Conservation (phyloP, 2,113 vertebrate genomes). For the Vidua macroura region DNA sequence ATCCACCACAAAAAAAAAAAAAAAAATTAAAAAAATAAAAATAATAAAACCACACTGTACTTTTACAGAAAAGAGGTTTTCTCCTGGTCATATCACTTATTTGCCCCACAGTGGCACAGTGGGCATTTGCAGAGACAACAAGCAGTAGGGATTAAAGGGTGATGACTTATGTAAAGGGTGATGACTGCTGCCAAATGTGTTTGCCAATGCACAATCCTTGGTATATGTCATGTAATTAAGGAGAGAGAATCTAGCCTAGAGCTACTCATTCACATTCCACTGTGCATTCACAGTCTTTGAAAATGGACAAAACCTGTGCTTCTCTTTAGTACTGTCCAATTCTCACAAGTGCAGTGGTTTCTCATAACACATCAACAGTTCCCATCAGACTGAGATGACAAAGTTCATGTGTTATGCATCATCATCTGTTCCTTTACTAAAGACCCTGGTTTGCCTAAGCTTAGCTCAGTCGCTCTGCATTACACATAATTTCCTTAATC, state of each 20-base stretch:
- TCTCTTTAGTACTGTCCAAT: background rate
- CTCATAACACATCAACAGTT: background rate
- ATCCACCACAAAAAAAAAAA: background rate
- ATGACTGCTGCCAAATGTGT: background rate
- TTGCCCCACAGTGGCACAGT: background rate
- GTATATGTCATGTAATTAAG: background rate
- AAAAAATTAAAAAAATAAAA: background rate
- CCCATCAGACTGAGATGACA: background rate
- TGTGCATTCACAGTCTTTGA: background rate
- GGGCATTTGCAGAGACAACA: background rate
- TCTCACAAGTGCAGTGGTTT: background rate
- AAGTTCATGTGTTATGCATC: background rate
- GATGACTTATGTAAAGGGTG: background rate
- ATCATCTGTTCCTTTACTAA: slow-evolving; percentile 5
- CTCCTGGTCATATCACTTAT: background rate
- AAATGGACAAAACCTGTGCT: background rate
- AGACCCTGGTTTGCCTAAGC: background rate
- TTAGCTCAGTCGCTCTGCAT: background rate
- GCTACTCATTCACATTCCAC: background rate
- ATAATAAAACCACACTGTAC: background rate
- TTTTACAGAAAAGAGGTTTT: background rate
- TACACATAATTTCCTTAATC: background rate
- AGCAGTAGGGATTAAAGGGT: background rate
- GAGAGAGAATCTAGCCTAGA: background rate
- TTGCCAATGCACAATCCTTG: background rate